A percentile compares a stretch with the other conserved stretches of the same genome.
phyloP scores from a whole-genome alignment of 2,888 invertebrate genomes.

The Bembecia ichneumoniformis region DNA sequence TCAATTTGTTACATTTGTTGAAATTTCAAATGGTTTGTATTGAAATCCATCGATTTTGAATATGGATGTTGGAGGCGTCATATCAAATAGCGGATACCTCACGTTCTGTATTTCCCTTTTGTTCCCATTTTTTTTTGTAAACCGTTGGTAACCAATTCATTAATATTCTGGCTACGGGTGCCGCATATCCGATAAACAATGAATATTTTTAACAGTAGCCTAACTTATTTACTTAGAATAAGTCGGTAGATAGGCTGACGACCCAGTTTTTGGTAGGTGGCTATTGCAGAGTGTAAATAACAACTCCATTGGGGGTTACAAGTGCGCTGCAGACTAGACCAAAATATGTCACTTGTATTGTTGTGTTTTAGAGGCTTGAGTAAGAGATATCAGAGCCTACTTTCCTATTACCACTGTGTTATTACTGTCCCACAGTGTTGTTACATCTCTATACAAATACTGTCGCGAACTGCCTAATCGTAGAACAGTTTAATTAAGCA shows the following conservation, averaged over 20 bases:
- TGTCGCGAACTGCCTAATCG: too few species aligned
- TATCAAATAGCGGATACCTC: conserved; percentile 13
- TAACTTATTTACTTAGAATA: background rate
- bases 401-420: background rate
- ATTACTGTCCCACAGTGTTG: too few species aligned
- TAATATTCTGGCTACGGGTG: conserved; percentile 30
- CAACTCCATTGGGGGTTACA: too few species aligned
- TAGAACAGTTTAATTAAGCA: too few species aligned
- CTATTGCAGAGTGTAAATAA: too few species aligned
- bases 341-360: background rate
- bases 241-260: too few species aligned
- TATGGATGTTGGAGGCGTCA: conserved; percentile 28
- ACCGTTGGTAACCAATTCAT: conserved; percentile 30
- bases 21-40: conserved; percentile 3
- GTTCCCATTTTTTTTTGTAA: conserved; percentile 6
- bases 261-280: too few species aligned
- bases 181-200: conserved; percentile 9
- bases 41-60: conserved; percentile 31
- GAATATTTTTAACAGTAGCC: background rate
- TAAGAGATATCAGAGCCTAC: background rate
- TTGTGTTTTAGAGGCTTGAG: background rate
- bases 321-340: too few species aligned
- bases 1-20: background rate
- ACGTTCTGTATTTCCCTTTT: conserved; percentile 13
- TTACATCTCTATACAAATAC: too few species aligned